These are phyloP conservation scores for Coluber constrictor DNA, from an alignment of 2,797 vertebrate genomes.

Conservation along the genomic window DNA sequence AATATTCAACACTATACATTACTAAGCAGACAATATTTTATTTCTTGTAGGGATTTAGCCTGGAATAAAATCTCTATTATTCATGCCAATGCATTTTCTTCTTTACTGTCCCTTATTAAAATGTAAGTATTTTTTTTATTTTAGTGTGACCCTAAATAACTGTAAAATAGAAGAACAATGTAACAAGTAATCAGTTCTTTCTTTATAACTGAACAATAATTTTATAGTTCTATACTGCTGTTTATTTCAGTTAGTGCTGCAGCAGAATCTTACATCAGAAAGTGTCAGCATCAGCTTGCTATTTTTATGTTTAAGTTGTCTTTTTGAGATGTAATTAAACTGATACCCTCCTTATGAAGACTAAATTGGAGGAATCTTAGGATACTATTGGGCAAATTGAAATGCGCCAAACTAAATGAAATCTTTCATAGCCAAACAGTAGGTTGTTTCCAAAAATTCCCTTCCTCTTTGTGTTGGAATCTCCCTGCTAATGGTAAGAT, in stretches of 20 bases:
- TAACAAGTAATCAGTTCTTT: not conserved
- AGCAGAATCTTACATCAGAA: not conserved
- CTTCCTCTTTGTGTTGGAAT: not conserved
- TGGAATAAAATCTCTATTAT: constrained; percentile 85
- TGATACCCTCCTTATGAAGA: not conserved
- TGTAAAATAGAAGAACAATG: not conserved
- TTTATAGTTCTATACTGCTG: not conserved
- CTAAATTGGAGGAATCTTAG: not conserved
- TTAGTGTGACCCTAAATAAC: not conserved
- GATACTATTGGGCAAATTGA: not conserved
- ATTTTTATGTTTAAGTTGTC: not conserved
- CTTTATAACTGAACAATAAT: not conserved
- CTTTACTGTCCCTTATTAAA: constrained; percentile 85
- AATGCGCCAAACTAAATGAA: not conserved
- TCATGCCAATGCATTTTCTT: constrained; percentile 81
- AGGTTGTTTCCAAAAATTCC: not conserved
- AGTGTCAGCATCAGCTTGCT: not conserved
- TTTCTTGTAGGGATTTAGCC: constrained; percentile 80
- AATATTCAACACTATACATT: constrained; percentile 33
- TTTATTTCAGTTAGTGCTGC: not conserved
- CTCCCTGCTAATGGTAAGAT: not conserved
- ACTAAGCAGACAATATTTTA: constrained; percentile 51
- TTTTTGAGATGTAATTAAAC: not conserved
- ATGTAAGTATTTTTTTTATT: constrained; percentile 80
- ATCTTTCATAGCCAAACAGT: not conserved